Evolutionary conservation across 92 coral and sea anemone genomes (phyloP).

Genomic region (Pocillopora grandis): DNA sequence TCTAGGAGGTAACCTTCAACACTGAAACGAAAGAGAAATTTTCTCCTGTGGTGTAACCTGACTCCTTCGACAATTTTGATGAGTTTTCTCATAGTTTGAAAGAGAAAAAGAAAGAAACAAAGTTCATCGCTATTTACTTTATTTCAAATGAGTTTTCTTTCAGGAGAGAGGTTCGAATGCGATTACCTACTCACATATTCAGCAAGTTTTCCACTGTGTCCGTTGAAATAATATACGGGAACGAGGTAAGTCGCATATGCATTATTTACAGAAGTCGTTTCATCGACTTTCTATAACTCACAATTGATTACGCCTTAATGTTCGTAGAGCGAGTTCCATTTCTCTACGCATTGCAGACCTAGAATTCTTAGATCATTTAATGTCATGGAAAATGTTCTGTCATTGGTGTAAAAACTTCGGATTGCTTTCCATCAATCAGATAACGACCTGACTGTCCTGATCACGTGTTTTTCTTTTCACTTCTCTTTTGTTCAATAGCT

Average conservation of each 20-base stretch:
- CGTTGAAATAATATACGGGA: constrained; percentile 35
- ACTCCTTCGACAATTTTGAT: not conserved
- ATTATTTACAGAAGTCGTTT: not conserved
- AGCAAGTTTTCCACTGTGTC: constrained; percentile 32
- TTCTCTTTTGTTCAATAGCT: no score
- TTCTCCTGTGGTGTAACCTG: no score
- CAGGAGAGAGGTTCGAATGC: constrained; percentile 36
- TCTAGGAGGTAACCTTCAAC: no score
- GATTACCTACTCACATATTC: constrained; percentile 26
- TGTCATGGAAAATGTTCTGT: not conserved
- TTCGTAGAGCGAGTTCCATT: not conserved
- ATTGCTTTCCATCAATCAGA: no score
- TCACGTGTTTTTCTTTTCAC: no score
- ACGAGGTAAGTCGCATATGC: constrained; percentile 12
- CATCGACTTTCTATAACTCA: not conserved
- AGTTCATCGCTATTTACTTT: not conserved
- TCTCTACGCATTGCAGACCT: not conserved
- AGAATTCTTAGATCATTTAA: not conserved
- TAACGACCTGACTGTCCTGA: no score
- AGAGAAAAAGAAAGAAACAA: not conserved
- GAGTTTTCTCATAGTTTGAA: not conserved
- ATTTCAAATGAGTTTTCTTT: constrained; percentile 12
- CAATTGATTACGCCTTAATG: not conserved
- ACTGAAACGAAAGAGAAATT: no score
- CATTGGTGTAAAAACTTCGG: no score